Evolutionary conservation across 2,888 invertebrate genomes (phyloP).

Genomic region (Imbricaverruca yamaguchii): DNA sequence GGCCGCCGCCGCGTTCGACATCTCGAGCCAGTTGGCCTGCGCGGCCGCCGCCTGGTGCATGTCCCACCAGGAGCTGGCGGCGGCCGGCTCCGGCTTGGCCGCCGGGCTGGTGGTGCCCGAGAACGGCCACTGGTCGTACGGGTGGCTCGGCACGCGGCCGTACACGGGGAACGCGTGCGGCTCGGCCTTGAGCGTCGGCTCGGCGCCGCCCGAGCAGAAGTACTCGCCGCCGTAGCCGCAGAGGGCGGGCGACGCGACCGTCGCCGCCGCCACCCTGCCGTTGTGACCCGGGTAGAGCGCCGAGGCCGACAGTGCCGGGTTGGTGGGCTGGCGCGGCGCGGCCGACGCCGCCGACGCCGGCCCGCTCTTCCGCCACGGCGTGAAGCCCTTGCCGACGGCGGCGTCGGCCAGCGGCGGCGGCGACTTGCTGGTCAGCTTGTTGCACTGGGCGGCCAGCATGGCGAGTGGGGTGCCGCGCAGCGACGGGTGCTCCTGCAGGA

Average conservation of each 20-base stretch:
- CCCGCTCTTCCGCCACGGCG: conserved; percentile 92
- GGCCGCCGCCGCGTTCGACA: conserved; percentile 50
- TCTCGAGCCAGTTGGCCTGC: conserved; percentile 62
- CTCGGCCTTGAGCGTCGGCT: neutral
- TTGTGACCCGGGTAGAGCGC: conserved; percentile 35
- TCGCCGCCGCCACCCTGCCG: conserved; percentile 30
- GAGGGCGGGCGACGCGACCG: conserved; percentile 30
- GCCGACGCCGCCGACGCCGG: conserved; percentile 6
- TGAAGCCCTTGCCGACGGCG: conserved; percentile 92
- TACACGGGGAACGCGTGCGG: neutral
- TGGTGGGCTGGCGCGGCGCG: conserved; percentile 24
- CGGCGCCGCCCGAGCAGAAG: conserved; percentile 4
- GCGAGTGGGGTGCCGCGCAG: conserved; percentile 89
- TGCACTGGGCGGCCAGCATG: conserved; percentile 96
- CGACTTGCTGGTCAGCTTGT: conserved; percentile 89
- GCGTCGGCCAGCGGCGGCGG: conserved; percentile 95
- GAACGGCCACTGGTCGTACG: conserved; percentile 94
- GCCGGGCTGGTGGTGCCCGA: conserved; percentile 63
- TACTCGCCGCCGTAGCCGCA: conserved; percentile 43
- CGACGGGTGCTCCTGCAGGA: conserved; percentile 81
- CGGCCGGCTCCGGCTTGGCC: conserved; percentile 68
- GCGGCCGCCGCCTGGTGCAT: conserved; percentile 49
- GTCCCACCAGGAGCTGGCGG: conserved; percentile 49
- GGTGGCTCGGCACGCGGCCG: conserved; percentile 49
- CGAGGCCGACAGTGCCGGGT: conserved; percentile 43